Percentiles rank a stretch among this genome's conserved stretches.
phyloP scores from a whole-genome alignment of 1,140 invertebrate species.

The Danaus plexippus region DNA sequence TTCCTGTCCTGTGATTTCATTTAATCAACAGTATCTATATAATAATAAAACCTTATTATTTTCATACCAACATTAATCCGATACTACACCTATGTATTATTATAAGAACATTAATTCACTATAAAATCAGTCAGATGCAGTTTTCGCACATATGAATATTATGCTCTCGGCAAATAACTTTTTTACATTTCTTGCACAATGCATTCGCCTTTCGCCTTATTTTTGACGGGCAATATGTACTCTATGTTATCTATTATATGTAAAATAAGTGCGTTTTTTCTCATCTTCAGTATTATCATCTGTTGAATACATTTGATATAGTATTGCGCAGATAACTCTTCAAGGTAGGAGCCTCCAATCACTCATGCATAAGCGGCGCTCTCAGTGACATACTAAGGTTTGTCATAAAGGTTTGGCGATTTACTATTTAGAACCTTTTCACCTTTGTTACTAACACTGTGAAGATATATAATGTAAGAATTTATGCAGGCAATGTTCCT shows the following conservation, averaged over 20 bases:
- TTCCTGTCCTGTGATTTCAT: too few relatives aligned
- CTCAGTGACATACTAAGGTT: too few relatives aligned
- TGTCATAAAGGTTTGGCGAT: too few relatives aligned
- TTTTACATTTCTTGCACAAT: conserved; percentile 16
- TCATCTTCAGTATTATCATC: conserved; percentile 15
- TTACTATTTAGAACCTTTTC: too few relatives aligned
- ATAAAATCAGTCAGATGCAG: conserved; percentile 1
- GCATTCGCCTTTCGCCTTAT: conserved; percentile 15
- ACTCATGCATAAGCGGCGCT: conserved; percentile 10
- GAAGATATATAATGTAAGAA: conserved; percentile 14
- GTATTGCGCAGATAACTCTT: conserved; percentile 10
- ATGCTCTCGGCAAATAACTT: conserved; percentile 15
- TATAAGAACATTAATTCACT: too few relatives aligned
- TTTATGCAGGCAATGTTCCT: too few relatives aligned
- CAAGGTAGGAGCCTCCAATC: conserved; percentile 16
- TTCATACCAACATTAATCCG: too few relatives aligned
- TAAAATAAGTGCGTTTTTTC: conserved; percentile 14
- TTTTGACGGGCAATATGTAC: conserved; percentile 16
- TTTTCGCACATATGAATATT: conserved; percentile 16
- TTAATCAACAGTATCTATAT: too few relatives aligned
- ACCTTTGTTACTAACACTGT: conserved; percentile 12
- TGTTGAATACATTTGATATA: too few relatives aligned
- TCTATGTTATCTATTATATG: too few relatives aligned
- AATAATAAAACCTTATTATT: too few relatives aligned
- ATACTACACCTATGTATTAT: too few relatives aligned